phyloP scores from a whole-genome alignment of 2,888 invertebrate species.

The Stictocephala bisonia region DNA sequence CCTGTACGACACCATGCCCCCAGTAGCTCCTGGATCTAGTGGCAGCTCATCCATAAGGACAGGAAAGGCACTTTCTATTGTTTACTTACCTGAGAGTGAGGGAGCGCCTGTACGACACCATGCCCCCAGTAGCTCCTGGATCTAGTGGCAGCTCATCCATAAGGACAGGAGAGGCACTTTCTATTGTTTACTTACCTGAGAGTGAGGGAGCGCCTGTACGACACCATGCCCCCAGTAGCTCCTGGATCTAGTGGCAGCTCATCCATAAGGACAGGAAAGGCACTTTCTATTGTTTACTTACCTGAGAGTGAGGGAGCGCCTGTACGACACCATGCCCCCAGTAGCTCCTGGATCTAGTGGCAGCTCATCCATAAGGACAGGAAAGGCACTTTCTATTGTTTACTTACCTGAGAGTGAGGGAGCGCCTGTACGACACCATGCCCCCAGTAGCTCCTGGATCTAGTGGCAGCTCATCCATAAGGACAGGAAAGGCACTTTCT shows the following conservation, averaged over 20 bases:
- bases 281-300: constrained; percentile 69
- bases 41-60: constrained; percentile 80
- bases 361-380: constrained; percentile 78
- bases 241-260: constrained; percentile 82
- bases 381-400: constrained; percentile 72
- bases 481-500: constrained; percentile 70
- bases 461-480: constrained; percentile 82
- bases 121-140: constrained; percentile 85
- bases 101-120: constrained; percentile 81
- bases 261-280: constrained; percentile 72
- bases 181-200: constrained; percentile 71
- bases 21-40: constrained; percentile 81
- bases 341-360: constrained; percentile 81
- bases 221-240: constrained; percentile 88
- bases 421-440: constrained; percentile 81
- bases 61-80: constrained; percentile 72
- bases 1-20: constrained; percentile 85
- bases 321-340: constrained; percentile 85
- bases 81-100: constrained; percentile 72
- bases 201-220: constrained; percentile 80
- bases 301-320: constrained; percentile 79
- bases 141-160: constrained; percentile 81
- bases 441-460: constrained; percentile 85
- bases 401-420: constrained; percentile 74
- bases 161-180: constrained; percentile 72